phyloP scores from a whole-genome alignment of 2,888 invertebrate genomes.

The Meganola albula region DNA sequence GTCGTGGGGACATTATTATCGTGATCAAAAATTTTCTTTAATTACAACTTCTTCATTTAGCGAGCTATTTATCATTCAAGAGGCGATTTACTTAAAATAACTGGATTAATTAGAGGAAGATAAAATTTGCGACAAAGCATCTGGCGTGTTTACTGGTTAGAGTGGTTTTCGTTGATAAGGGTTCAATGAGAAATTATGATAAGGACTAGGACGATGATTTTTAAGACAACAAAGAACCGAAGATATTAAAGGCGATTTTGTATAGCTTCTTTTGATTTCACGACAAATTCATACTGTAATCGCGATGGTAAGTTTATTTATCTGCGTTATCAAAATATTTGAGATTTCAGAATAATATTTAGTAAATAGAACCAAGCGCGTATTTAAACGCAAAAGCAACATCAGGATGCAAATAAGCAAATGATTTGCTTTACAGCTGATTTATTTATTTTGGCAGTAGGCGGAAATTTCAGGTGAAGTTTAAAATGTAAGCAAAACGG shows the following conservation, averaged over 20 bases:
- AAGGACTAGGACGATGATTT: no score
- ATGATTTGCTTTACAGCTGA: slow-evolving; percentile 37
- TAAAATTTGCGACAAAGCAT: slow-evolving; percentile 68
- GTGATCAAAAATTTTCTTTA: slow-evolving; percentile 65
- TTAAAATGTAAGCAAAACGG: no score
- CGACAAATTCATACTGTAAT: no score
- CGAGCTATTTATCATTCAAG: slow-evolving; percentile 64
- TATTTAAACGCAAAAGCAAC: slow-evolving; percentile 40
- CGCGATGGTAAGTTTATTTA: no score
- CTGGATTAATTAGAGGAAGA: slow-evolving; percentile 71
- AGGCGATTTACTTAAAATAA: slow-evolving; percentile 60
- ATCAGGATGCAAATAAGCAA: slow-evolving; percentile 42
- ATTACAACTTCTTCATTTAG: slow-evolving; percentile 60
- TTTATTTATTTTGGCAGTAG: slow-evolving; percentile 38
- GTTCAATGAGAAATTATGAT: slow-evolving; percentile 57
- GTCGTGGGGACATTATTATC: slow-evolving; percentile 43
- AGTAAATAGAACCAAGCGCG: slow-evolving; percentile 41
- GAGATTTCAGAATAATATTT: no score
- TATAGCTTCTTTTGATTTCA: no score
- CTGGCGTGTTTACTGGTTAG: slow-evolving; percentile 50
- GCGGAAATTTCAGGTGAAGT: no score
- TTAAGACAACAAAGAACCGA: no score
- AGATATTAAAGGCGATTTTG: no score
- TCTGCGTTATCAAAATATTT: slow-evolving; percentile 49
- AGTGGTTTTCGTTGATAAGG: slow-evolving; percentile 64